Conservation (phyloP, 23 tunicate genomes). For the Trididemnum nubilum region DNA sequence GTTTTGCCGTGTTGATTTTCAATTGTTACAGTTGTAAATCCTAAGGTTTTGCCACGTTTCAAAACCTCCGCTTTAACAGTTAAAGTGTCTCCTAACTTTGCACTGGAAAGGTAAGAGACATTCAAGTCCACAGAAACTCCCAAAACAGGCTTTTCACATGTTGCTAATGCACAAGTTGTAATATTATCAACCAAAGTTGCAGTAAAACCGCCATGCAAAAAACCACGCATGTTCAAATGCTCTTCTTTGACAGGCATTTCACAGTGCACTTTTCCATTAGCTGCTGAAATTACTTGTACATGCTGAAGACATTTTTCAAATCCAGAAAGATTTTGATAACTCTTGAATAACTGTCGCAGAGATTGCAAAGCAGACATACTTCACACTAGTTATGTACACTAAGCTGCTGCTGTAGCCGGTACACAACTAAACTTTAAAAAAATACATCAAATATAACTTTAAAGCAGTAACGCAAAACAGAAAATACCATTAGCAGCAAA, state of each 20-base stretch:
- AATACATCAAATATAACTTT: too few relatives aligned
- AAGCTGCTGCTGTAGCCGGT: too few relatives aligned
- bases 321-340: neutral
- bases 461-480: too few relatives aligned
- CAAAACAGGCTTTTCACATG: conserved; percentile 45
- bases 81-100: conserved; percentile 63
- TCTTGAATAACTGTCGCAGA: conserved; percentile 31
- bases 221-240: conserved; percentile 61
- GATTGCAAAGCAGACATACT: conserved; percentile 7
- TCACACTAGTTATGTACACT: neutral
- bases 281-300: conserved; percentile 51
- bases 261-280: conserved; percentile 60
- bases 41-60: conserved; percentile 57
- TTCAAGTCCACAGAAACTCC: conserved; percentile 80
- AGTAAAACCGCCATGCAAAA: conserved; percentile 83
- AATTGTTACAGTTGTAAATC: conserved; percentile 67
- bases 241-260: conserved; percentile 67
- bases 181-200: conserved; percentile 72
- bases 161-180: conserved; percentile 57
- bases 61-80: conserved; percentile 68
- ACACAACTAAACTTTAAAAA: too few relatives aligned
- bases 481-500: too few relatives aligned
- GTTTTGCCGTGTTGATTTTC: conserved; percentile 58
- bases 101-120: conserved; percentile 65
- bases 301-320: conserved; percentile 53